Conservation (phyloP, 2,888 invertebrate genomes). For the Trichacis sp. region DNA sequence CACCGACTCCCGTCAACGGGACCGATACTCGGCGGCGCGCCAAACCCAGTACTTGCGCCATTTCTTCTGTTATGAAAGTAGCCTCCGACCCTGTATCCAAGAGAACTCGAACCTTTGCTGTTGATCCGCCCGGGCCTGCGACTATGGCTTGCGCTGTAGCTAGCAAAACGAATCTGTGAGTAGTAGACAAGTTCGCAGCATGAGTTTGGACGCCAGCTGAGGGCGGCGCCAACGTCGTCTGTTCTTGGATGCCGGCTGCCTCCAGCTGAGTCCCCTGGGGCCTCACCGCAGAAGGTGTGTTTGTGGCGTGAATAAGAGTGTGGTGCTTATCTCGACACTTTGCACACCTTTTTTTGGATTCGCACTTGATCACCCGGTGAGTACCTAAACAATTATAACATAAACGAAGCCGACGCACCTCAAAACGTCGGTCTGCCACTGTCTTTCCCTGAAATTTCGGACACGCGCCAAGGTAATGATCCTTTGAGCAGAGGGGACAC, state of each 20-base stretch:
- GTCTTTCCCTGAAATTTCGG: too few species aligned
- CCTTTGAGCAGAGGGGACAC: too few species aligned
- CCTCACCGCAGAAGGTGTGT: too few species aligned
- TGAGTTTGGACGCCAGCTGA: not conserved
- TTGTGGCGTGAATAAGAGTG: too few species aligned
- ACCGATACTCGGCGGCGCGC: not conserved
- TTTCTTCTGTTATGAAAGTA: slow-evolving; percentile 15
- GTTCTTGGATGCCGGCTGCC: too few species aligned
- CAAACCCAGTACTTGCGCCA: slow-evolving; percentile 14
- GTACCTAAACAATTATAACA: not conserved
- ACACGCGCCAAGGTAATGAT: too few species aligned
- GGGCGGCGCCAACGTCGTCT: too few species aligned
- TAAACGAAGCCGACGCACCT: not conserved
- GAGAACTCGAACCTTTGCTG: slow-evolving; percentile 6
- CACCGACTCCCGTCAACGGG: slow-evolving; percentile 14
- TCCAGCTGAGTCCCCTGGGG: too few species aligned
- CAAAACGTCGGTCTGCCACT: not conserved
- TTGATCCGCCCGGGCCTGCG: not conserved
- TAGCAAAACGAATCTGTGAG: slow-evolving; percentile 7
- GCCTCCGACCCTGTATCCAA: slow-evolving; percentile 15
- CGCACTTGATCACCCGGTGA: not conserved
- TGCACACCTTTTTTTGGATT: not conserved
- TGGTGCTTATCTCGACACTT: slow-evolving; percentile 2
- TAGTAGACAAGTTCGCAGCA: too few species aligned
- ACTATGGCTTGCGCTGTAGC: slow-evolving; percentile 24